These are phyloP conservation scores for Pollimyrus isidori DNA, from an alignment of 2,113 vertebrate genomes.

Conservation along the genomic window DNA sequence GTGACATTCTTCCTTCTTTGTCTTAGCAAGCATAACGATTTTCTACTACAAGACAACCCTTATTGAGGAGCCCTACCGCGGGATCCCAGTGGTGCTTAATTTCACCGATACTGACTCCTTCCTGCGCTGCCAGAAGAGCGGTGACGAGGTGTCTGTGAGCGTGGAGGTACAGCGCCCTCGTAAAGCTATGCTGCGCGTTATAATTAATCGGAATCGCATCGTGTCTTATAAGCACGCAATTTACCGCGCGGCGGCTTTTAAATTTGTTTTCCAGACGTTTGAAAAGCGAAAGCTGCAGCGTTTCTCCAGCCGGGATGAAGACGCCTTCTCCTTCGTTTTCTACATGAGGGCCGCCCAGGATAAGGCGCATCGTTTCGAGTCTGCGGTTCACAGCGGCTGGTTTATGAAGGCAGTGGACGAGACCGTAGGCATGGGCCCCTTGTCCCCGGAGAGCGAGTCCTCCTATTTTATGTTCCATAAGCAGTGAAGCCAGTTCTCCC, in stretches of 20 bases:
- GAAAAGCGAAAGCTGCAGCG: not conserved
- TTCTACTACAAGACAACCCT: constrained; percentile 26
- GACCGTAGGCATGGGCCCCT: not conserved
- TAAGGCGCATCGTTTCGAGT: constrained; percentile 20
- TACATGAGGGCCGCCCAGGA: constrained; percentile 5
- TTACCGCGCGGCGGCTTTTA: not conserved
- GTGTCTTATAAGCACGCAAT: not conserved
- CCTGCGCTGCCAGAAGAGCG: constrained; percentile 24
- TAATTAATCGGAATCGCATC: not conserved
- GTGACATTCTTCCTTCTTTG: not conserved
- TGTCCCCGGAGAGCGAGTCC: not conserved
- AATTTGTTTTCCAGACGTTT: constrained; percentile 14
- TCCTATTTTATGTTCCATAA: not conserved
- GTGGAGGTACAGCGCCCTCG: constrained; percentile 26
- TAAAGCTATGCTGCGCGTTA: not conserved
- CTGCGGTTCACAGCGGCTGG: constrained; percentile 28
- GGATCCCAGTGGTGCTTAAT: constrained; percentile 38
- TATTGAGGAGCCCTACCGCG: not conserved
- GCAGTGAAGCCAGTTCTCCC: not conserved
- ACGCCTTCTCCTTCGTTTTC: constrained; percentile 32
- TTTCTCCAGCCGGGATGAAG: constrained; percentile 19
- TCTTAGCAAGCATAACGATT: constrained; percentile 36
- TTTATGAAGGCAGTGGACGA: constrained; percentile 17
- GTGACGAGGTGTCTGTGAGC: constrained; percentile 10
- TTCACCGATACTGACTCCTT: constrained; percentile 30